Conservation (phyloP, 2,113 vertebrate genomes). For the Microtus oregoni region DNA sequence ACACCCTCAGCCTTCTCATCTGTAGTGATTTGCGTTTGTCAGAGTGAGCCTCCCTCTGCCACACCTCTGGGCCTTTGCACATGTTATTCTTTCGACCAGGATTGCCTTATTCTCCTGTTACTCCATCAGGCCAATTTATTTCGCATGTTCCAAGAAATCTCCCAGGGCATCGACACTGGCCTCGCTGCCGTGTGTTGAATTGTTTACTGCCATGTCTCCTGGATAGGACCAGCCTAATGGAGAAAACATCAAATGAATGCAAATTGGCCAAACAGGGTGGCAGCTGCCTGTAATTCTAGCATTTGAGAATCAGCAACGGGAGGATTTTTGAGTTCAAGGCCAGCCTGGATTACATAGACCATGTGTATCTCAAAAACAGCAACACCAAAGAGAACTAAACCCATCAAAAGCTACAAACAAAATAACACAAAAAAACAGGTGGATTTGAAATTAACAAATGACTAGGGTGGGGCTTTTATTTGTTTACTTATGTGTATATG, state of each 20-base stretch:
- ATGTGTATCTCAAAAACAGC: not conserved
- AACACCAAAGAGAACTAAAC: not conserved
- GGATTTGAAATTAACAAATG: no score
- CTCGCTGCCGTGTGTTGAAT: conserved; percentile 16
- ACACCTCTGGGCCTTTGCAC: conserved; percentile 51
- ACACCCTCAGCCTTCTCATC: not conserved
- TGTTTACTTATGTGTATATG: no score
- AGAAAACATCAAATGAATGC: conserved; percentile 5
- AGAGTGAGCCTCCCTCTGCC: not conserved
- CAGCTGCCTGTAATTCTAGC: not conserved
- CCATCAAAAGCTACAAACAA: not conserved
- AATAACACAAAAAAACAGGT: not conserved
- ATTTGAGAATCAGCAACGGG: not conserved
- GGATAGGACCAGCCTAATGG: conserved; percentile 6
- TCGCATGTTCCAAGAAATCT: conserved; percentile 12
- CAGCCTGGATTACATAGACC: not conserved
- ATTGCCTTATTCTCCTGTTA: conserved; percentile 28
- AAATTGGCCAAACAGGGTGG: not conserved
- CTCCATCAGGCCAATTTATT: conserved; percentile 3
- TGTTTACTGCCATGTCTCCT: conserved; percentile 27
- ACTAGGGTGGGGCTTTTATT: no score
- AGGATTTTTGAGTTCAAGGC: not conserved
- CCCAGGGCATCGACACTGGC: not conserved
- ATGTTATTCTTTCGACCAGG: not conserved
- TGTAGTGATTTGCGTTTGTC: not conserved